These are phyloP conservation scores for Nesoenas mayeri DNA, from an alignment of 2,113 vertebrate genomes.

Conservation along the genomic window DNA sequence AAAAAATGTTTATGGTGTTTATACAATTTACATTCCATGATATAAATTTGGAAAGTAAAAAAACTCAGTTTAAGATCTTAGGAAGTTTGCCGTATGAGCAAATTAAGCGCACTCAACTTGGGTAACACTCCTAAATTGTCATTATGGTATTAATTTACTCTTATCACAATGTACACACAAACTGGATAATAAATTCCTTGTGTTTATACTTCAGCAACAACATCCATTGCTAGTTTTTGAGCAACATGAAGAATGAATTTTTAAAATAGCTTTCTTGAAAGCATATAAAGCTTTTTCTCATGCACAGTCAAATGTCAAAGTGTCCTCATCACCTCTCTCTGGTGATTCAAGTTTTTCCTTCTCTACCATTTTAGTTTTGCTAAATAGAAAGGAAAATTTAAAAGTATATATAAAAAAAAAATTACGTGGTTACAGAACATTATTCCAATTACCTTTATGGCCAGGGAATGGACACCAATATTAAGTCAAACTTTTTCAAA, in stretches of 20 bases:
- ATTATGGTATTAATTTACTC: neutral
- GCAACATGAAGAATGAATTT: neutral
- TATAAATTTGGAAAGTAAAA: neutral
- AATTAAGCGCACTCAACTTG: neutral
- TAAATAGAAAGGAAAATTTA: neutral
- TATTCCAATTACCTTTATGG: neutral
- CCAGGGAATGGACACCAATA: neutral
- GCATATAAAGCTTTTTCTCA: neutral
- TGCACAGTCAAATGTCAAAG: neutral
- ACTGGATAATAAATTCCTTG: neutral
- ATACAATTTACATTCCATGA: neutral
- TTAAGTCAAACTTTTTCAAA: neutral
- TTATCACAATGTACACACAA: neutral
- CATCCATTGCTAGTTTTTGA: neutral
- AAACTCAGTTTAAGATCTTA: neutral
- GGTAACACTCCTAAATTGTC: neutral
- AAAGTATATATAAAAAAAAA: neutral
- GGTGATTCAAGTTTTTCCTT: neutral
- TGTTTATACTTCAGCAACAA: neutral
- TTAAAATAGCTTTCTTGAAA: neutral
- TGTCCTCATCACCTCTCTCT: neutral
- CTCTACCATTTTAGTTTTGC: neutral
- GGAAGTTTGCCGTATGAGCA: neutral
- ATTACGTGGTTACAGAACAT: neutral
- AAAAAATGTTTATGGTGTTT: neutral